Conservation (phyloP, 2,888 invertebrate genomes). For the Archips xylosteana region DNA sequence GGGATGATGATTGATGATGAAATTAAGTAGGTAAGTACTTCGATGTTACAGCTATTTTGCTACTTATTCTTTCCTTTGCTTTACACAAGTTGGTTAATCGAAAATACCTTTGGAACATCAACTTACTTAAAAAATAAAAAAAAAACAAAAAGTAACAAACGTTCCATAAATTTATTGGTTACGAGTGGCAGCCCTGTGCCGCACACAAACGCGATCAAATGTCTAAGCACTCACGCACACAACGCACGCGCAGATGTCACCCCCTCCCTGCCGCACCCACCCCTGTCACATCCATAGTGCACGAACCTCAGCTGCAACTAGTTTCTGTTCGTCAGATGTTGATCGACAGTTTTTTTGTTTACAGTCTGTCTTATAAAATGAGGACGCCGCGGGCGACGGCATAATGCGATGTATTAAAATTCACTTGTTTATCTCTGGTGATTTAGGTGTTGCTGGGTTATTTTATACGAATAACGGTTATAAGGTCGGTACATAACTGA, state of each 20-base stretch:
- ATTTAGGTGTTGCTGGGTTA: slow-evolving; percentile 21
- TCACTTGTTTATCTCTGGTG: slow-evolving; percentile 28
- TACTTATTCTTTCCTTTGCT: too few species aligned
- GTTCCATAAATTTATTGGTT: neutral
- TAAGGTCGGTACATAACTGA: neutral
- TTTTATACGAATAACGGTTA: slow-evolving; percentile 17
- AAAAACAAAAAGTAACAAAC: too few species aligned
- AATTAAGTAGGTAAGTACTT: too few species aligned
- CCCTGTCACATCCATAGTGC: slow-evolving; percentile 63
- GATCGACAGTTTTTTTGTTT: slow-evolving; percentile 71
- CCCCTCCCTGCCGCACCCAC: slow-evolving; percentile 54
- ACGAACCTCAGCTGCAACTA: slow-evolving; percentile 72
- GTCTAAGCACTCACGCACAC: slow-evolving; percentile 43
- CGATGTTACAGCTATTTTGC: too few species aligned
- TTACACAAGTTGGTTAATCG: too few species aligned
- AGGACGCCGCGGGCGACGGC: slow-evolving; percentile 37
- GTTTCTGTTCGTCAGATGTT: slow-evolving; percentile 72
- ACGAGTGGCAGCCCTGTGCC: slow-evolving; percentile 39
- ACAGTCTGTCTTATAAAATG: slow-evolving; percentile 46
- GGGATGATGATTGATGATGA: too few species aligned
- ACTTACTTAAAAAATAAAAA: too few species aligned
- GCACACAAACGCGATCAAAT: slow-evolving; percentile 49
- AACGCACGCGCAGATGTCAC: slow-evolving; percentile 64
- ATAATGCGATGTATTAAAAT: slow-evolving; percentile 38
- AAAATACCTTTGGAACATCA: too few species aligned